Base-by-base conservation (phyloP, 2,888 invertebrate genomes). In the Notocelia uddmanniana region DNA sequence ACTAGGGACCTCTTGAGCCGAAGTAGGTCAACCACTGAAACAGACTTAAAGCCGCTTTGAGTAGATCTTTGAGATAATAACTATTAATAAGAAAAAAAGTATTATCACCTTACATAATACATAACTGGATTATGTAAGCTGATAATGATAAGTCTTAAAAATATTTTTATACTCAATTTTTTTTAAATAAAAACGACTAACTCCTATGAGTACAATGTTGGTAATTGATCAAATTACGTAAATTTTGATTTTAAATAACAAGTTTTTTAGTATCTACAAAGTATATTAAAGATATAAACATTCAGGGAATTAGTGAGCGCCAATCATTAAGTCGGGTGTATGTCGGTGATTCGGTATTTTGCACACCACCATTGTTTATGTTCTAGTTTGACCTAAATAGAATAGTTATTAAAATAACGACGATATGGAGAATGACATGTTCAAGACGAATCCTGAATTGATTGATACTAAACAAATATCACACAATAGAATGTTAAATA, bases 11-110 rank as follows among this genome's bases (percentile, higher is more conserved):
- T 41, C 41, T 59, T 59, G 41, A 59, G 9, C 21, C 41, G 41
- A 59, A 59, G 26, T 45, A 48, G 60, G 60, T 60, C 60, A 45
- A 26, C 45, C 21, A 23, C 10, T 45, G 37, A 26, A 60, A 60
- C 45, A 10, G 11, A 10, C 18, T 11, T 45, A 54, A 13, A 59
- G n/a, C 23, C 11, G 10, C 21, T 37, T 60, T n/a, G 3, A 26
- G n/a, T 21, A n/a, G n/a, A n/a, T n/a, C n/a, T 5, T 5, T n/a
- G 41, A 45, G 15, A 8, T 45, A n/a, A n/a, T n/a, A 6, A n/a
- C 8, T 6, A 45, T 41, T 15, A 41, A 41, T 13, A 41, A 5
- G 8, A 45, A 6, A 60, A 0, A 26, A 18, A 45, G 8, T 31
- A 3, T 15, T 9, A 59, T 41, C 15, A 19, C n/a, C n/a, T n/a